Evolutionary conservation across 2,113 vertebrate genomes (phyloP).

Genomic region (Arizona elegans): DNA sequence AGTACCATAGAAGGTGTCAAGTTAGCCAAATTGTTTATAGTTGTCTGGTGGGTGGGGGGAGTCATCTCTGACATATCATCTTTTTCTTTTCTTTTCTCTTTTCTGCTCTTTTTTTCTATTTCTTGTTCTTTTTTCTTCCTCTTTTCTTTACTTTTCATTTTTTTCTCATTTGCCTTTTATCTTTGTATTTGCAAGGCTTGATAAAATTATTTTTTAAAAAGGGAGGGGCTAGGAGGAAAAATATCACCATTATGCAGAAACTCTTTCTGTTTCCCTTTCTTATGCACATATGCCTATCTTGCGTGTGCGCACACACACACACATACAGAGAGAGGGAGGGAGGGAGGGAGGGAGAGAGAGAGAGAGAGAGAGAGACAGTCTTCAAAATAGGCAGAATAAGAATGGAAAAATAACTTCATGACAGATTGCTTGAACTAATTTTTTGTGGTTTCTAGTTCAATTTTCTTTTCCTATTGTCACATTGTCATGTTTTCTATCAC

Average conservation of each 20-base stretch:
- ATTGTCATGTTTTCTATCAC: no score
- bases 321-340: neutral
- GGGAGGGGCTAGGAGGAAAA: neutral
- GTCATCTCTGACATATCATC: neutral
- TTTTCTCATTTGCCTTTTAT: neutral
- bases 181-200: neutral
- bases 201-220: neutral
- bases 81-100: neutral
- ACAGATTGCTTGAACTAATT: no score
- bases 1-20: neutral
- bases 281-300: neutral
- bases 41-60: neutral
- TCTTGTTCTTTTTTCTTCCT: neutral
- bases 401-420: no score
- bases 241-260: neutral
- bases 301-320: neutral
- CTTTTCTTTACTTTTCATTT: neutral
- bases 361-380: no score
- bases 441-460: no score
- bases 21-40: neutral
- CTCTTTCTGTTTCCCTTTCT: neutral
- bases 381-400: no score
- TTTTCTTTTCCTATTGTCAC: no score
- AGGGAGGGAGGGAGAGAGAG: no score
- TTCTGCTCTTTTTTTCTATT: neutral